Conservation (phyloP, 2,797 vertebrate genomes). For the Syngnathus acus region DNA sequence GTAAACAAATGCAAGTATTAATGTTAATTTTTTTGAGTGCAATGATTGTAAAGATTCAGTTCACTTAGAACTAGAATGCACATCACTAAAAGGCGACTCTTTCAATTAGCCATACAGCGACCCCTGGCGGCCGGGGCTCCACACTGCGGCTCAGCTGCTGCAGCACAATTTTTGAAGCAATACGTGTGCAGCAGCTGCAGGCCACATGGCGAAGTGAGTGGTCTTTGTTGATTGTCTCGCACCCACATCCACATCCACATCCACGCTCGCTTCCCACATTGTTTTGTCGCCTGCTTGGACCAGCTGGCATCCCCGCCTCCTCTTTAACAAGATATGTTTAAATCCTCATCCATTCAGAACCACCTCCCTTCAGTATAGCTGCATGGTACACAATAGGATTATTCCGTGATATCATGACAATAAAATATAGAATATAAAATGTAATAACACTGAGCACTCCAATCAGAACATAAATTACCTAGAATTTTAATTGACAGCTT, state of each 20-base stretch:
- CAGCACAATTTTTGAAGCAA: neutral
- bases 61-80: too few species aligned
- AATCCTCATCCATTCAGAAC: neutral
- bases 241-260: slow-evolving; percentile 21
- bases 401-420: too few species aligned
- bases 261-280: slow-evolving; percentile 33
- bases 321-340: neutral
- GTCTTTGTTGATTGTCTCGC: slow-evolving; percentile 63
- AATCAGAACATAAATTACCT: too few species aligned
- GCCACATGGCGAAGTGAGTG: slow-evolving; percentile 54
- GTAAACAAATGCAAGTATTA: too few species aligned
- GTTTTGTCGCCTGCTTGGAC: slow-evolving; percentile 15
- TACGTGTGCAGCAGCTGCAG: slow-evolving; percentile 51
- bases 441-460: too few species aligned
- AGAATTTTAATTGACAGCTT: too few species aligned
- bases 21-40: too few species aligned
- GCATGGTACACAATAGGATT: too few species aligned
- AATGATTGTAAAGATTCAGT: too few species aligned
- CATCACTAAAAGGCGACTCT: too few species aligned
- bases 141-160: slow-evolving; percentile 17
- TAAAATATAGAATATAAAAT: too few species aligned
- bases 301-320: slow-evolving; percentile 19
- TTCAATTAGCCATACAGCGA: slow-evolving; percentile 19
- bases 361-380: neutral
- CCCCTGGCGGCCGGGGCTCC: slow-evolving; percentile 49